Base-by-base conservation (phyloP, 2,888 invertebrate genomes). In the Tyria jacobaeae region DNA sequence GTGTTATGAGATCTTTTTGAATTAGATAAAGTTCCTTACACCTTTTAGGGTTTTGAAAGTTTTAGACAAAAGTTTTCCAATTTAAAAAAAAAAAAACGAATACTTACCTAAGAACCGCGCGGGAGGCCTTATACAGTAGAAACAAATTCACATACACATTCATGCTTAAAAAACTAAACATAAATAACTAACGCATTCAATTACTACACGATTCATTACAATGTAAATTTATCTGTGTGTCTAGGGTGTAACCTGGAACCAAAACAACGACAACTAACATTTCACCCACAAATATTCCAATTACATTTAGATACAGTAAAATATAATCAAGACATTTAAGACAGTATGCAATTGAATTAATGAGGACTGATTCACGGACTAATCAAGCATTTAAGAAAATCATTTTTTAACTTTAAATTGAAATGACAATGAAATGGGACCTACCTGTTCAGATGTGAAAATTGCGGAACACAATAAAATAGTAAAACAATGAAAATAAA, bases 151-250 rank as follows among this genome's bases (percentile, higher is more conserved):
- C 83, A 85, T 80, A 87, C 84, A 91, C 88, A 88, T 75, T 78
- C 93, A 93, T 93, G 93, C 93, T 88, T 80, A 86, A 73, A 81
- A 83, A 83, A 86, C 77, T 86, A 87, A 87, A 90, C 81, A 88
- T 81, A 85, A 85, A 87, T 76, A 82, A 73, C 82, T 83, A 87
- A 86, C 85, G 87, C 91, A 90, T 88, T 87, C 89, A 87, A 73
- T 80, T 78, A 84, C 85, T 82, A 85, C 83, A 85, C 82, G 71
- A 76, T 73, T 76, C 80, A 82, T 78, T 81, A 80, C 78, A 76
- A 80, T 88, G 92, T 94, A 94, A 94, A 94, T 94, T 94, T 94
- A 94, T 94, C 94, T 94, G 94, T 94, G 92, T 84, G 82, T 78
- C 68, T 88, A 90, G 89, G 92, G 91, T 91, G 90, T 91, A 93